These are phyloP conservation scores for Brachyptera risi DNA, from an alignment of 2,888 invertebrate species.

Conservation along the genomic window DNA sequence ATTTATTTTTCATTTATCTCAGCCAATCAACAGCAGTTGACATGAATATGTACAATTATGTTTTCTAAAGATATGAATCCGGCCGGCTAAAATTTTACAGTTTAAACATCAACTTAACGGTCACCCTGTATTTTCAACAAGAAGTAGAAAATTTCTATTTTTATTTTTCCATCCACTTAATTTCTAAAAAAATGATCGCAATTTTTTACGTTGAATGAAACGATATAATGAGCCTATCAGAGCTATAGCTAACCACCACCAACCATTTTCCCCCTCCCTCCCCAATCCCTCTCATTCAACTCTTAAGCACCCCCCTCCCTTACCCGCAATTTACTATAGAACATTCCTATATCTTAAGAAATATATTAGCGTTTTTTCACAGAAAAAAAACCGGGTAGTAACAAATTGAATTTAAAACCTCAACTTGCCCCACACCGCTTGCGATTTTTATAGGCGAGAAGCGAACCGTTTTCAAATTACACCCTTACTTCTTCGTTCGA, in stretches of 20 bases:
- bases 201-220: slow-evolving; percentile 35
- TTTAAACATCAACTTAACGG: too few relatives aligned
- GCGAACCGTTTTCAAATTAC: slow-evolving; percentile 24
- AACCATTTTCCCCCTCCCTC: slow-evolving; percentile 2
- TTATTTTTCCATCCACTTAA: slow-evolving; percentile 33
- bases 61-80: too few relatives aligned
- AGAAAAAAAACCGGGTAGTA: slow-evolving; percentile 26
- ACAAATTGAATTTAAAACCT: slow-evolving; percentile 29
- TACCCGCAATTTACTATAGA: slow-evolving; percentile 25
- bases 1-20: too few relatives aligned
- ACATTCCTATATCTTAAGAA: slow-evolving; percentile 25
- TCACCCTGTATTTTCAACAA: slow-evolving; percentile 4
- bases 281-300: slow-evolving; percentile 10
- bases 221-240: slow-evolving; percentile 33
- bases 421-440: slow-evolving; percentile 27
- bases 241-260: slow-evolving; percentile 1
- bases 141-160: slow-evolving; percentile 8
- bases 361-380: slow-evolving; percentile 21
- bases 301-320: slow-evolving; percentile 7
- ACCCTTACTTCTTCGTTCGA: slow-evolving; percentile 19
- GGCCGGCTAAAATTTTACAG: too few relatives aligned
- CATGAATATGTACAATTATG: too few relatives aligned
- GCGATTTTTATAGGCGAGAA: slow-evolving; percentile 29
- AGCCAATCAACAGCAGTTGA: too few relatives aligned
- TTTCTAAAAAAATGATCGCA: slow-evolving; percentile 34